Conservation (phyloP, 2,113 vertebrate species). For the Lasiurus cinereus region DNA sequence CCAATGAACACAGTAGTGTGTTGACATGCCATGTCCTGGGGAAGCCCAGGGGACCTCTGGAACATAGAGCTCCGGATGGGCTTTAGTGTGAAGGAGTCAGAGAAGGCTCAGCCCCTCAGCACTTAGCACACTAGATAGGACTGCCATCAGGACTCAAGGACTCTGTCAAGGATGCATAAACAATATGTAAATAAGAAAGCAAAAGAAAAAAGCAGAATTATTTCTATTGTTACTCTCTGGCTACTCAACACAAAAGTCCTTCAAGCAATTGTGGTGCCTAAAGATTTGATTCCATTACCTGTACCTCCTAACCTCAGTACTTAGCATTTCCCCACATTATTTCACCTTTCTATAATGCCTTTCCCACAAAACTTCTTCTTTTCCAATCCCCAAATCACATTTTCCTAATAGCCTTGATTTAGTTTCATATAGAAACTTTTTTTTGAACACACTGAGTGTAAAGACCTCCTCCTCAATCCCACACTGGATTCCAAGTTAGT, state of each 20-base stretch:
- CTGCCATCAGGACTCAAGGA: neutral
- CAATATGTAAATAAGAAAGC: neutral
- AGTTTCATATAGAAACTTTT: neutral
- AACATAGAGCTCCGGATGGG: too few relatives aligned
- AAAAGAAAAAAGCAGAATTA: neutral
- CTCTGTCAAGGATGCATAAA: neutral
- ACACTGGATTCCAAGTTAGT: neutral
- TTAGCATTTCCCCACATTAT: neutral
- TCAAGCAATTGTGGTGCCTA: neutral
- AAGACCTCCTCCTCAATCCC: fast-evolving
- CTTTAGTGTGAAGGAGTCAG: neutral
- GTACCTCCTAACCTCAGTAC: neutral
- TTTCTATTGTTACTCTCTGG: neutral
- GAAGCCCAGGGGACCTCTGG: neutral
- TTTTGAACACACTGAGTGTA: neutral
- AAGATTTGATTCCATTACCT: neutral
- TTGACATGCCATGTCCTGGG: neutral
- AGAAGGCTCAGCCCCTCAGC: neutral
- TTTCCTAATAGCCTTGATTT: neutral
- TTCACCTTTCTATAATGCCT: neutral
- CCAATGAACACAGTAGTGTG: neutral
- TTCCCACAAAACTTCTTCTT: neutral
- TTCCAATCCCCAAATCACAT: neutral
- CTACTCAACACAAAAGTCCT: neutral
- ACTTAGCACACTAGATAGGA: neutral